A percentile compares a stretch with the other conserved stretches of the same genome.
phyloP scores from a whole-genome alignment of 2,888 invertebrate species.

The Yponomeuta cagnagella region DNA sequence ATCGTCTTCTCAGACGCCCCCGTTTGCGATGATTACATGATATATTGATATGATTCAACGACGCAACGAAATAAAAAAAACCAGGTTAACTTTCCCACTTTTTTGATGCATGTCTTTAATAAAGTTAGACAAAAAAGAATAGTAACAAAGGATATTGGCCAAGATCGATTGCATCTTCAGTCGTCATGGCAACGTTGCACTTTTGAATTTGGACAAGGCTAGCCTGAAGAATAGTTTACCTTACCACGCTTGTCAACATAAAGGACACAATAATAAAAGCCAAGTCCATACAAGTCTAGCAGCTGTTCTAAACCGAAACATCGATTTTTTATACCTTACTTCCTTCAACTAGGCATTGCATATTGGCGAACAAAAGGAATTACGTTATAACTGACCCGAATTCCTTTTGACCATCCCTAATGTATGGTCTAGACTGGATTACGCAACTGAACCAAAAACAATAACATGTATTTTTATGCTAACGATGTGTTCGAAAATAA shows the following conservation, averaged over 20 bases:
- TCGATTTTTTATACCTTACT: neutral
- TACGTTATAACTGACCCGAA: neutral
- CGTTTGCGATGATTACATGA: no score
- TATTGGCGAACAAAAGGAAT: neutral
- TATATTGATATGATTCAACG: no score
- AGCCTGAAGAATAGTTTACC: neutral
- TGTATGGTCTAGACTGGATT: slow-evolving; percentile 5
- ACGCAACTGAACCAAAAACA: neutral
- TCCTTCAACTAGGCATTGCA: neutral
- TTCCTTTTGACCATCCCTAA: neutral
- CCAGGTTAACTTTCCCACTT: no score
- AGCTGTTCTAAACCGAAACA: neutral
- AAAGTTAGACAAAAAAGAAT: neutral
- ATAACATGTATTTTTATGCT: slow-evolving; percentile 5
- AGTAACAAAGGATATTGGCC: neutral
- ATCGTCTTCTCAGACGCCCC: no score
- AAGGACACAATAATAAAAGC: neutral
- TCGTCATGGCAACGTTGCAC: neutral
- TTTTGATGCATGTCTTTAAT: no score
- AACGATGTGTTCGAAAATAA: slow-evolving; percentile 1
- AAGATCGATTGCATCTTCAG: neutral
- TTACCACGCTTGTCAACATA: neutral
- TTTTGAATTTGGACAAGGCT: neutral
- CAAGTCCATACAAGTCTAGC: neutral
- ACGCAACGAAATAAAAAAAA: no score